Base-by-base conservation (phyloP, 1,140 invertebrate genomes). In the Chelonus insularis region DNA sequence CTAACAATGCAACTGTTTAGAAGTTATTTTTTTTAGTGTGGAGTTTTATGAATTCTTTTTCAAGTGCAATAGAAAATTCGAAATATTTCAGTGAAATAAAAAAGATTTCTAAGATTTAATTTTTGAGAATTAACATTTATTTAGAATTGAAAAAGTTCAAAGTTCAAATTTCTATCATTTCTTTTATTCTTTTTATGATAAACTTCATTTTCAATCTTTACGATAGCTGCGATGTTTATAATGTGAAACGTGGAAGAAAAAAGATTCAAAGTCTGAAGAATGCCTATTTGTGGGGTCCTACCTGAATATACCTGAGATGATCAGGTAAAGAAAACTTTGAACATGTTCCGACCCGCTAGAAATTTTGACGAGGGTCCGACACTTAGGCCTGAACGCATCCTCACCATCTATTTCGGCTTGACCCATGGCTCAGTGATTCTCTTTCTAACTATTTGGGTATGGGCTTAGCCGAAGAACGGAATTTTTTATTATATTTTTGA, bases 351-450 rank as follows among this genome's bases (percentile, higher is more conserved):
- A 6, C 12, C 8, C 37, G 37, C 23, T 18, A 12, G 50, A 55
- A 47, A 50, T 39, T 56, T 58, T 64, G 62, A 64, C 62, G 51
- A 59, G 62, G 62, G 62, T 64, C 62, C 4, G 60, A 57, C 37
- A 58, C 14, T 25, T 60, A 45, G 51, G 9, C 16, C 25, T 7
- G 4, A 32, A 23, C n/a, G 20, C 21, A 34, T 47, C 47, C 25
- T 50, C 20, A 16, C 39, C 11, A 21, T 39, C 11, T 50, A 59
- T 21, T 21, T 55, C 25, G 21, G 18, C 34, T 18, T 55, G 34
- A 18, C 52, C 18, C 52, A 55, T 21, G 36, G 8, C 7, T 39
- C 52, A 56, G 37, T 43, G 54, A 32, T 43, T 56, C 54, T 56
- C 37, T 21, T 4, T 32, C 54, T 16, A 37, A 21, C 3, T 7